A percentile compares a stretch with the other conserved stretches of the same genome.
Evolutionary conservation across 92 coral and sea anemone genomes (phyloP).

Genomic region (Epizoanthus fatuus): DNA sequence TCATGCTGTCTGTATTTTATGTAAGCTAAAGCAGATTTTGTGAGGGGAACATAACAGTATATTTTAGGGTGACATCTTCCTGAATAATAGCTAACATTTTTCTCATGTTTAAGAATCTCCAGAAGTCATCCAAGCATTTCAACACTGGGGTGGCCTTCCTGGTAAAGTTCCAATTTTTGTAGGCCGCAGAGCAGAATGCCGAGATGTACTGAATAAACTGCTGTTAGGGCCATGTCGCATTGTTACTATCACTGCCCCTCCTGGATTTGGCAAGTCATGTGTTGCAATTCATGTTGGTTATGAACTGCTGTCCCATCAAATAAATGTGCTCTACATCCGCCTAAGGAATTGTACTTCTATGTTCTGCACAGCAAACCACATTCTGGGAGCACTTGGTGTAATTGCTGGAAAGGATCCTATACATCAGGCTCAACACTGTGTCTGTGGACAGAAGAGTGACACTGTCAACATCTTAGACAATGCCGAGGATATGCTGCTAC

Average conservation of each 20-base stretch:
- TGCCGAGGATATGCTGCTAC: conserved; percentile 93
- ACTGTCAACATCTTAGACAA: conserved; percentile 93
- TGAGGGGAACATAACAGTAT: too few relatives aligned
- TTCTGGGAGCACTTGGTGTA: conserved; percentile 90
- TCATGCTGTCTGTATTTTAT: too few relatives aligned
- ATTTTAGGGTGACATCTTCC: too few relatives aligned
- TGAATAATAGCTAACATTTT: background rate
- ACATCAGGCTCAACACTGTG: conserved; percentile 85
- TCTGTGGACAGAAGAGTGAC: conserved; percentile 61
- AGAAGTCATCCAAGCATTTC: conserved; percentile 66
- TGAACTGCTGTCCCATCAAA: conserved; percentile 71
- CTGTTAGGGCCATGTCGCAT: conserved; percentile 72
- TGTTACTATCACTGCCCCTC: conserved; percentile 94
- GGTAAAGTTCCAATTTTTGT: conserved; percentile 86
- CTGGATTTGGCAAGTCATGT: conserved; percentile 97
- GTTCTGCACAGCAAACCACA: conserved; percentile 86
- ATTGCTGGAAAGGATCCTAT: conserved; percentile 83
- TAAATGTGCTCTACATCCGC: conserved; percentile 79
- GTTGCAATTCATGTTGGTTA: conserved; percentile 95
- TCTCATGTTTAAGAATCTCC: conserved; percentile 51
- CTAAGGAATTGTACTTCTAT: conserved; percentile 85
- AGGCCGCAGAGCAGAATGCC: conserved; percentile 87
- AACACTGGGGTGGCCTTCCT: conserved; percentile 93
- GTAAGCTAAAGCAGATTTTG: too few relatives aligned
- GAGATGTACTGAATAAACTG: conserved; percentile 72